Evolutionary conservation across 2,113 vertebrate genomes (phyloP), one percentile per base, ranked within the genome.

Genomic region (Poecilia latipinna): DNA sequence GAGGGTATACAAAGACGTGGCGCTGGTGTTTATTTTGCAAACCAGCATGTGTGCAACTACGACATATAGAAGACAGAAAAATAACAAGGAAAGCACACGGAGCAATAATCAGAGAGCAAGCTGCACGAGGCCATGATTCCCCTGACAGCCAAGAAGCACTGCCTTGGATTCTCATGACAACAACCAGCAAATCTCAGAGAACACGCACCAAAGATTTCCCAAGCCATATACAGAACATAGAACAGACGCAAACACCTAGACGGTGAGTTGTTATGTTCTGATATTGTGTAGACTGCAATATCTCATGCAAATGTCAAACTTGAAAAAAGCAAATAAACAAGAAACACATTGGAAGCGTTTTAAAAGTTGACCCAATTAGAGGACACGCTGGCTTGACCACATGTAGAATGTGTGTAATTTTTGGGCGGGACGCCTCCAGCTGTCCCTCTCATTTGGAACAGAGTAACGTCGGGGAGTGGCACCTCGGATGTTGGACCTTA

Each of bases 11-110:
- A 82, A 68, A 77, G 84, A 74, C 35, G 17, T 61, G 42, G 80
- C 42, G 80, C 78, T 67, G 62, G 77, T 82, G 84, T 69, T 83
- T 84, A 73, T 82, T 80, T 82, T 91, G 77, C 79, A 90, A 91
- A 91, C 85, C 87, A 84, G 72, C 37, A 3, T 31, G 80, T n/a
- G 29, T 75, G 72, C 74, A 70, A 79, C 44, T 62, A 33, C 35
- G 69, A 62, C 79, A 77, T 65, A 78, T 2, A 39, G 67, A 69
- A 62, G 76, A 72, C 44, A 67, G 37, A 63, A 81, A 78, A 83
- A 86, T 69, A 87, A 82, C 80, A 85, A 85, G 80, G 54, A 66
- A 79, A 64, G 75, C 61, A 63, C 74, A 86, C 70, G 63, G 48
- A n/a, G 31, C 13, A n/a, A 12, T 67, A 74, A 72, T 72, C 74